Percentiles rank a stretch among this genome's conserved stretches.
These are phyloP conservation scores for Ianthella basta DNA, from an alignment of 37 sponge, comb jelly and placozoan species.

Conservation along the genomic window DNA sequence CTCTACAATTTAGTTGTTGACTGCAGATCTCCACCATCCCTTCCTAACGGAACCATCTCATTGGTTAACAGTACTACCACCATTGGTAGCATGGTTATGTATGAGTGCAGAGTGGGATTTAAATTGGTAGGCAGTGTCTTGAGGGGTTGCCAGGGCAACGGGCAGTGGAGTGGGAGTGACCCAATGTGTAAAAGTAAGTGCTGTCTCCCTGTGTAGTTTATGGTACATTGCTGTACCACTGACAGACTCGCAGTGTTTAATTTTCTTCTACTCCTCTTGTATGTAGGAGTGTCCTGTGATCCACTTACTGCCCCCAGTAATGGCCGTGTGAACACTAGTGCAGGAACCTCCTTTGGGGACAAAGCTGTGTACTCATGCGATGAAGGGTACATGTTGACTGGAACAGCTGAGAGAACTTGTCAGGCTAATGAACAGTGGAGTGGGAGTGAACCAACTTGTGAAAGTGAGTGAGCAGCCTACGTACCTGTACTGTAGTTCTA, in stretches of 20 bases:
- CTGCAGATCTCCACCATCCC: neutral
- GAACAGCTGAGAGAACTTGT: slow-evolving; percentile 24
- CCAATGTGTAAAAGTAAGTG: neutral
- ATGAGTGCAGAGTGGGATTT: neutral
- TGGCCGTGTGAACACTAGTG: neutral
- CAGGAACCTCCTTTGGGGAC: neutral
- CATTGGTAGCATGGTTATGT: neutral
- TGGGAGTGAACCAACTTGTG: slow-evolving; percentile 43
- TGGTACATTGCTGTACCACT: neutral
- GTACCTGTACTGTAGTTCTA: too few species aligned
- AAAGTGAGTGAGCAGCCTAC: too few species aligned
- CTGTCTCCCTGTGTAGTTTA: neutral
- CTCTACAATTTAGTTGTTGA: neutral
- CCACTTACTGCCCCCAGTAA: slow-evolving; percentile 3
- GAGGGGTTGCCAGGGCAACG: neutral
- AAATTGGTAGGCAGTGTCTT: neutral
- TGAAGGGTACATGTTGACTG: slow-evolving; percentile 25
- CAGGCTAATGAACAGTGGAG: slow-evolving; percentile 50
- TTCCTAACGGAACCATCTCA: slow-evolving; percentile 39
- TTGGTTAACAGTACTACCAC: slow-evolving; percentile 4
- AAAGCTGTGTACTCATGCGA: slow-evolving; percentile 10
- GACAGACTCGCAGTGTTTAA: too few species aligned
- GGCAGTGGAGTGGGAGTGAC: neutral
- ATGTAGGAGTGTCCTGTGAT: slow-evolving; percentile 43
- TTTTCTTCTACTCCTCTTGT: neutral